phyloP scores from a whole-genome alignment of 2,888 invertebrate species.

The Bellardia bayeri region DNA sequence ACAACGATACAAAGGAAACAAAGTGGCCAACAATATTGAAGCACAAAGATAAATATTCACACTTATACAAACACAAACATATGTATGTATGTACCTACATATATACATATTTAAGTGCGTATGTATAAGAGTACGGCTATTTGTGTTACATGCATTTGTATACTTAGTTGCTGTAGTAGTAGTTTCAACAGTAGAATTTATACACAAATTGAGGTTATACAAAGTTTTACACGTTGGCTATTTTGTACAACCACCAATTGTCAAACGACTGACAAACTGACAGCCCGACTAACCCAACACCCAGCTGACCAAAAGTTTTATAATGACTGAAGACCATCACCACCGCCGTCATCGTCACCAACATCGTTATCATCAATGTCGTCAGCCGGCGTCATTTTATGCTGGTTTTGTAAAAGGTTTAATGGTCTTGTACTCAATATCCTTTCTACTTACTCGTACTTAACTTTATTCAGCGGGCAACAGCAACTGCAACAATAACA shows the following conservation, averaged over 20 bases:
- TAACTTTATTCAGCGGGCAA: constrained; percentile 23
- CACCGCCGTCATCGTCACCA: constrained; percentile 21
- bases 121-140: not conserved
- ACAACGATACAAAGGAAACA: constrained; percentile 60
- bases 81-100: not conserved
- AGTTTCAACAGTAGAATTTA: not conserved
- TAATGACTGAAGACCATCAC: constrained; percentile 40
- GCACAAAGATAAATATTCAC: constrained; percentile 34
- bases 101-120: not conserved
- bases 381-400: constrained; percentile 22
- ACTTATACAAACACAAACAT: not conserved
- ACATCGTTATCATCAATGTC: not conserved
- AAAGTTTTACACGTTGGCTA: constrained; percentile 54
- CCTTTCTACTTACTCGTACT: constrained; percentile 19
- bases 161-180: not conserved
- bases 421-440: constrained; percentile 60
- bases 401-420: constrained; percentile 42
- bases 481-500: not conserved
- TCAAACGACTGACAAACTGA: constrained; percentile 32
- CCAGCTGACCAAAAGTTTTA: constrained; percentile 27
- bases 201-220: constrained; percentile 64
- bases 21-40: constrained; percentile 59
- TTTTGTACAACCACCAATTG: constrained; percentile 46
- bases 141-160: not conserved
- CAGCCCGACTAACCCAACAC: constrained; percentile 9